phyloP scores from a whole-genome alignment of 2,888 invertebrate genomes.

The Xanthia icteritia region DNA sequence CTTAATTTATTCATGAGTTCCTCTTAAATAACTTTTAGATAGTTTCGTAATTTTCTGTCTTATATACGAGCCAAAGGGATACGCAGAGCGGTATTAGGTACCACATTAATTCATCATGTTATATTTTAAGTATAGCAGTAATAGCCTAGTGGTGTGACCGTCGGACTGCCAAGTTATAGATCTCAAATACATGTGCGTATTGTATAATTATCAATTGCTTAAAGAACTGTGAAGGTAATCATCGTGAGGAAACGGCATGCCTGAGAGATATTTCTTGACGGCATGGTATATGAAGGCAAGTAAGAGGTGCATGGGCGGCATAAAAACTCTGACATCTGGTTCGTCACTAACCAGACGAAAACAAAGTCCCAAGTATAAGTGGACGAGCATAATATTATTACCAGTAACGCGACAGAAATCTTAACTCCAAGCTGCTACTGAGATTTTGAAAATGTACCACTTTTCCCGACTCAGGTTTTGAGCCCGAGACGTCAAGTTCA shows the following conservation, averaged over 20 bases:
- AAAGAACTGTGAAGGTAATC: too few relatives aligned
- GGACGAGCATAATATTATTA: too few relatives aligned
- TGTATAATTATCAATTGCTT: too few relatives aligned
- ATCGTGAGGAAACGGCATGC: too few relatives aligned
- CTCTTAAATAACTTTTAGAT: background rate
- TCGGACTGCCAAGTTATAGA: too few relatives aligned
- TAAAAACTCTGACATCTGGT: too few relatives aligned
- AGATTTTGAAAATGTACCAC: background rate
- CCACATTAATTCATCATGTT: background rate
- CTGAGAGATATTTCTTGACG: too few relatives aligned
- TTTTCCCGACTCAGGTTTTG: background rate
- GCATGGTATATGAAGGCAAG: too few relatives aligned
- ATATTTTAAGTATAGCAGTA: background rate
- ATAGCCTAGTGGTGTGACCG: background rate
- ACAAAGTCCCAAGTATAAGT: background rate
- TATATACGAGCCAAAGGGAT: background rate
- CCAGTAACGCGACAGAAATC: background rate
- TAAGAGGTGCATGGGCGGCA: too few relatives aligned
- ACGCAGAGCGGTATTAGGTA: background rate
- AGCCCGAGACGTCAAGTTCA: too few relatives aligned
- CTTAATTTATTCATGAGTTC: constrained; percentile 46
- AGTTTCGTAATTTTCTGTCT: constrained; percentile 23
- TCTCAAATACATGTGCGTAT: too few relatives aligned
- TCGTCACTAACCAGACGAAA: too few relatives aligned
- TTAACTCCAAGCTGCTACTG: background rate